Base-by-base conservation (phyloP, 2,113 vertebrate genomes). In the Erythrocercus mccallii region DNA sequence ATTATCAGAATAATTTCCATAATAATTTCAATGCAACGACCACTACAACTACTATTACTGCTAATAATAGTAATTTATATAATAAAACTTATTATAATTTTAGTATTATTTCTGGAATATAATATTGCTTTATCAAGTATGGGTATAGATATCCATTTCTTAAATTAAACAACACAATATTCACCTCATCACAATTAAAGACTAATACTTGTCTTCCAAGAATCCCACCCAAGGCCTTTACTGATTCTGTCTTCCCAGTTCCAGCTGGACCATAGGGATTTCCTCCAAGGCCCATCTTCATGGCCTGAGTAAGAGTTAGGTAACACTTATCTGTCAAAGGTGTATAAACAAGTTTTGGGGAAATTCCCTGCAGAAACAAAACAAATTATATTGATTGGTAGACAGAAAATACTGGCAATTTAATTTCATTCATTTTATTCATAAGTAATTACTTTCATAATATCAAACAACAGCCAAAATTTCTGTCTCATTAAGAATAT, bases 151-250 rank as follows among this genome's bases (percentile, higher is more conserved):
- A 86, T 3, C 25, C 4, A 47, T 47, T 54, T 65, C 38, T 25
- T 37, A 62, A 88, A 92, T 53, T 45, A 81, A n/a, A 84, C 13
- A 76, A 57, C 80, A 69, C 6, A 21, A 81, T 51, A 94, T 81
- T 95, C 97, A 99, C 99, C 99, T 99, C 99, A 95, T 99, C 99
- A 97, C 99, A 99, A 91, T 99, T 99, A 95, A 99, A 99, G 76
- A 99, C 99, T 96, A 99, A 97, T 71, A 99, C 99, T 97, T 99
- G 99, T 95, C 99, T 98, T 88, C 99, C 99, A 76, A 99, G 98
- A 95, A 99, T 98, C 71, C 98, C 99, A 83, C 99, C 99, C 53
- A 99, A 97, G 24, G 99, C 99, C 97, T 99, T 99, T 86, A 99
- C 99, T 12, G 99, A 99, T 96, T 99, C 99, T 0, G 99, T 99